Evolutionary conservation across 2,888 invertebrate species (phyloP).

Genomic region (Dryomyza anilis): DNA sequence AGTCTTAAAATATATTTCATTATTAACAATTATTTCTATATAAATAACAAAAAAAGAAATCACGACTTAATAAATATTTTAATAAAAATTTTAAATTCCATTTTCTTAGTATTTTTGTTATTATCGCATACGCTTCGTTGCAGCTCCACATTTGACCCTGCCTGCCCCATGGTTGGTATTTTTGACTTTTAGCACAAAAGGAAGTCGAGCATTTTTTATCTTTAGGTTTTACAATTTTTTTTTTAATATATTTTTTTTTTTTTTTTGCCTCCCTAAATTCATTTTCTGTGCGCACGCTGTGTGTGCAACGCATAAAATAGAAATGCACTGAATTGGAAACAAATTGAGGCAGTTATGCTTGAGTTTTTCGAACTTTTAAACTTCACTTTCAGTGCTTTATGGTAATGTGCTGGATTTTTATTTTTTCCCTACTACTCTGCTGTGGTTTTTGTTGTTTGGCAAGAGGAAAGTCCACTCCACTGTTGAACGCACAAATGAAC

Average conservation of each 20-base stretch:
- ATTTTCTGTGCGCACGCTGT: not conserved
- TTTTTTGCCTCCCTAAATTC: not conserved
- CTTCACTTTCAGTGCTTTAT: slow-evolving; percentile 19
- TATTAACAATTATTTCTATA: too few relatives aligned
- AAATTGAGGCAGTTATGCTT: slow-evolving; percentile 22
- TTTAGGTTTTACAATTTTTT: too few relatives aligned
- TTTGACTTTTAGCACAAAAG: not conserved
- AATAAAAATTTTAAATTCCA: too few relatives aligned
- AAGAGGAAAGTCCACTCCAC: not conserved
- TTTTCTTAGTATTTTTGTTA: too few relatives aligned
- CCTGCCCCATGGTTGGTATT: too few relatives aligned
- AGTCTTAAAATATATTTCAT: too few relatives aligned
- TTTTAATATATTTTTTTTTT: not conserved
- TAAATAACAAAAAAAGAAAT: too few relatives aligned
- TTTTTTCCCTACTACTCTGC: not conserved
- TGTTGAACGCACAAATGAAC: too few relatives aligned
- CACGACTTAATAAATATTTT: too few relatives aligned
- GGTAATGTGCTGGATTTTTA: slow-evolving; percentile 11
- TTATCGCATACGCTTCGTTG: too few relatives aligned
- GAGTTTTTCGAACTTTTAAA: slow-evolving; percentile 24
- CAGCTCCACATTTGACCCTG: too few relatives aligned
- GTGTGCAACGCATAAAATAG: slow-evolving; percentile 2
- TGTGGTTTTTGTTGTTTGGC: not conserved
- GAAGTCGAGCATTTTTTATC: not conserved
- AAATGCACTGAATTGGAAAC: slow-evolving; percentile 25